phyloP scores from a whole-genome alignment of 64 coral and sea anemone species.

The Dendronephthya gigantea region DNA sequence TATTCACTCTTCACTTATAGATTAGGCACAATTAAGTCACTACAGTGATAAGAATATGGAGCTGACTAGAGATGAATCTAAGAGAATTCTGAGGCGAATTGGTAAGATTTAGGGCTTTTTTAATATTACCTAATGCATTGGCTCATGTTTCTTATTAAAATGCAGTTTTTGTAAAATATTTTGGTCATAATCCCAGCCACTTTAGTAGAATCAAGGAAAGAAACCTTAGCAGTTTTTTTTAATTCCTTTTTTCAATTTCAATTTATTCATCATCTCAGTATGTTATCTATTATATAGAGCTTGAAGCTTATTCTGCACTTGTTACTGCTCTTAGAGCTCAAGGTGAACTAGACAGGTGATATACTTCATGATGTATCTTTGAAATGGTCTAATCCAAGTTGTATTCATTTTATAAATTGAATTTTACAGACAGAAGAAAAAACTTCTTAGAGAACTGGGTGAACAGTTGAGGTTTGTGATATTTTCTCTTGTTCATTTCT shows the following conservation, averaged over 20 bases:
- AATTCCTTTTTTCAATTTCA: background rate
- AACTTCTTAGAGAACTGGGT: conserved; percentile 36
- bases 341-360: conserved; percentile 84
- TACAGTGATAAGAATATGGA: conserved; percentile 45
- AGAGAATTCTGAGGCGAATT: conserved; percentile 78
- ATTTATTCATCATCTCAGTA: too few relatives aligned
- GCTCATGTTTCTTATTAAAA: too few relatives aligned
- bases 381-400: background rate
- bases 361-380: background rate
- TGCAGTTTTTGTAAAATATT: too few relatives aligned
- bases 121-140: too few relatives aligned
- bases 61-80: conserved; percentile 86
- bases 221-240: background rate
- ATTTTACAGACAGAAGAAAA: conserved; percentile 34
- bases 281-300: conserved; percentile 35
- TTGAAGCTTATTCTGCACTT: conserved; percentile 92
- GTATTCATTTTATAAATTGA: background rate
- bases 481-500: background rate
- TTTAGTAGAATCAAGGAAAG: too few relatives aligned
- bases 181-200: too few relatives aligned
- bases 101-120: conserved; percentile 43
- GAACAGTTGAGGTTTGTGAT: conserved; percentile 31
- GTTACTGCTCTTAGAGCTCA: conserved; percentile 94
- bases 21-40: too few relatives aligned
- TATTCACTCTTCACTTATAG: too few relatives aligned